These are phyloP conservation scores for Drosophila nigricruria DNA, from an alignment of 2,888 invertebrate species.

Conservation along the genomic window DNA sequence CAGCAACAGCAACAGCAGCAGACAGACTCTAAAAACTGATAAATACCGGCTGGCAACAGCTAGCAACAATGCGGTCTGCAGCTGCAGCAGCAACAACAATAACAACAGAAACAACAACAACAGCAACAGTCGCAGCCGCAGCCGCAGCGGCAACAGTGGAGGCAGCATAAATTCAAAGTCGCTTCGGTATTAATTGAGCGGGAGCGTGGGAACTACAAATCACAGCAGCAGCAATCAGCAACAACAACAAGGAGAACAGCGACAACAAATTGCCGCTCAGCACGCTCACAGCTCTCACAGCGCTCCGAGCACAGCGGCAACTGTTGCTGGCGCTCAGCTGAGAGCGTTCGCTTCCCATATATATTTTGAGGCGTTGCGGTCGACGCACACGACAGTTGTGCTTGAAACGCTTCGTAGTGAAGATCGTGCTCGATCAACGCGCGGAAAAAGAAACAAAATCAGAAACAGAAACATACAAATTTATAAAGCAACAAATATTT, in stretches of 20 bases:
- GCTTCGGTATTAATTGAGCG: constrained; percentile 59
- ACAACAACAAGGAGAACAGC: constrained; percentile 11
- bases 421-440: constrained; percentile 78
- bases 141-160: neutral
- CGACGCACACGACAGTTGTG: constrained; percentile 82
- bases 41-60: constrained; percentile 65
- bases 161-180: constrained; percentile 71
- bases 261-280: constrained; percentile 49
- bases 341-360: constrained; percentile 43
- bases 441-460: constrained; percentile 38
- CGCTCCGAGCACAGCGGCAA: constrained; percentile 46
- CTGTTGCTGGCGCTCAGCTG: constrained; percentile 35
- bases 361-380: constrained; percentile 68
- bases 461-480: constrained; percentile 32
- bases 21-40: constrained; percentile 50
- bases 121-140: constrained; percentile 19
- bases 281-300: constrained; percentile 58
- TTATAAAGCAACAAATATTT: constrained; percentile 17
- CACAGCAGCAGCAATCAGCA: constrained; percentile 47
- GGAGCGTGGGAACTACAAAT: constrained; percentile 76
- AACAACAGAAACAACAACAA: neutral
- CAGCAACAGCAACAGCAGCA: constrained; percentile 50
- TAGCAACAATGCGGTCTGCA: constrained; percentile 40
- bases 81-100: constrained; percentile 9
- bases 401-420: constrained; percentile 84